Evolutionary conservation across 2,113 vertebrate species (phyloP), one percentile per base, ranked within the genome.

Genomic region (Theropithecus gelada): DNA sequence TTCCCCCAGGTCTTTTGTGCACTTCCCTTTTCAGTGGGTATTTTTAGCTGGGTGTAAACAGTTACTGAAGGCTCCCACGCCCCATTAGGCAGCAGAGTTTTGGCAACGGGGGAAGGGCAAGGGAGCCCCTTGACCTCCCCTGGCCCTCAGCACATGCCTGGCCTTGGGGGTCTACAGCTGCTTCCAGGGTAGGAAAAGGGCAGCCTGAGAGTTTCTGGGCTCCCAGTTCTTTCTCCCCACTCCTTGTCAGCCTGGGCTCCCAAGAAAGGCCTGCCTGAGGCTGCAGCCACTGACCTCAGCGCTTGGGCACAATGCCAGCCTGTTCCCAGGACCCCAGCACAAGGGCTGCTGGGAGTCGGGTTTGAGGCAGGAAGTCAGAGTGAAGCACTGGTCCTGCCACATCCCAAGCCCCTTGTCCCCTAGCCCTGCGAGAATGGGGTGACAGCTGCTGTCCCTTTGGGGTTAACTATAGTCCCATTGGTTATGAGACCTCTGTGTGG

Each of bases 1-100:
- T 91, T 59, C 73, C 97, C 97, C 95, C 83, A 81, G 86, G 87
- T 96, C 96, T 93, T 94, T 89, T 68, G 91, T 96, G 90, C 78
- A 97, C 98, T 98, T 98, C 98, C 97, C 95, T 93, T 98, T 98
- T 98, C 92, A 75, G 96, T 92, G 72, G 45, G 90, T 98, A 98
- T 98, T 98, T 98, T 98, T 98, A 98, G 96, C 87, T 88, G 92
- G 38, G 50, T 95, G 80, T 96, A 94, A 97, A 96, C 96, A 97
- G 94, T 96, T 73, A 84, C 94, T 48, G 50, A 91, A 93, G 64
- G 88, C 97, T 97, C 97, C 98, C 96, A 98, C 84, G 97, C 97
- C 97, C 93, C 93, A 84, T 72, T 90, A 72, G 75, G 79, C 97
- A 95, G 83, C 72, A 43, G 83, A 66, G 96, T 92, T 96, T 93